A percentile compares a stretch with the other conserved stretches of the same genome.
Evolutionary conservation across 2,797 vertebrate genomes (phyloP).

Genomic region (Chiropotes sagulatus): DNA sequence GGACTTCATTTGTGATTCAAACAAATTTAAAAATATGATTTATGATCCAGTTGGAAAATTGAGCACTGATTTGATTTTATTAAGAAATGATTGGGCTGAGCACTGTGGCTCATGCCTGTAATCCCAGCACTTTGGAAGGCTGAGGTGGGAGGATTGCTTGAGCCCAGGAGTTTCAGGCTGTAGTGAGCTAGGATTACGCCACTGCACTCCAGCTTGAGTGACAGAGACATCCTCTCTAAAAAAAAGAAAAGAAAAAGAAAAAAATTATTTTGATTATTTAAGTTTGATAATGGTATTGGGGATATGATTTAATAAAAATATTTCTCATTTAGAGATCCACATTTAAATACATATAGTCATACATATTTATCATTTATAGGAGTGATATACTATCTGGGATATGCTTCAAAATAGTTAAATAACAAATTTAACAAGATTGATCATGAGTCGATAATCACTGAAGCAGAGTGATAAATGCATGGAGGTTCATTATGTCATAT

Average conservation of each 20-base stretch:
- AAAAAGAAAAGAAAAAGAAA: too few species aligned
- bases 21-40: not conserved
- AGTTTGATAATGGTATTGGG: not conserved
- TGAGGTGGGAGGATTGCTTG: too few species aligned
- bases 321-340: not conserved
- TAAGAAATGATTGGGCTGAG: not conserved
- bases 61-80: not conserved
- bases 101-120: too few species aligned
- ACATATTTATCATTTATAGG: not conserved
- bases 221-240: too few species aligned
- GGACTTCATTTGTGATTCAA: not conserved
- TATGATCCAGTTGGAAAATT: not conserved
- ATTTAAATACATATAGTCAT: not conserved
- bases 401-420: constrained; percentile 24
- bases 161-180: too few species aligned
- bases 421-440: not conserved
- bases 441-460: not conserved
- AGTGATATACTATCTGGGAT: not conserved
- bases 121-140: too few species aligned
- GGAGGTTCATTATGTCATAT: not conserved
- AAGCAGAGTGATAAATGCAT: not conserved
- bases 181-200: too few species aligned
- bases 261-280: not conserved
- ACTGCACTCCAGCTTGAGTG: too few species aligned
- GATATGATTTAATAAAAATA: not conserved